Conservation (phyloP, 2,888 invertebrate species). For the Lasioglossum zephyrum region DNA sequence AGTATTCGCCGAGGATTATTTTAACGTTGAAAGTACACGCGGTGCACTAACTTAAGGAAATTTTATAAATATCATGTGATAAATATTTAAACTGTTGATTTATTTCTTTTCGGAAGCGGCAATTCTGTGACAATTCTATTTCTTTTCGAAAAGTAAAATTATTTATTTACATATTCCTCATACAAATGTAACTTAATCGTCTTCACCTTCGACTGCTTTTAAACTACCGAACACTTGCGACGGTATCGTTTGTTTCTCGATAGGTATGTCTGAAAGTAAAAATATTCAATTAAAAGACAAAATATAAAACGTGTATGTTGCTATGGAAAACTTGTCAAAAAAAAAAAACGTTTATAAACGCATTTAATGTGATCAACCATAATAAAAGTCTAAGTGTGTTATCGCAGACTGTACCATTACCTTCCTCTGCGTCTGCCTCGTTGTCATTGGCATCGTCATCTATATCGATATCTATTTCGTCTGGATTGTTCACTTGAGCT, state of each 20-base stretch:
- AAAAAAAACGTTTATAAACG: constrained; percentile 43
- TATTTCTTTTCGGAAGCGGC: constrained; percentile 13
- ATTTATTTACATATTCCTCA: constrained; percentile 43
- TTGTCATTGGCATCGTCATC: constrained; percentile 88
- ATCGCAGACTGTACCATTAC: constrained; percentile 69
- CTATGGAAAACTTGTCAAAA: constrained; percentile 30
- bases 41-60: constrained; percentile 7
- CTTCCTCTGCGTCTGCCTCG: constrained; percentile 85
- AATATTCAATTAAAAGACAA: constrained; percentile 17
- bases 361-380: constrained; percentile 35
- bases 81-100: constrained; percentile 34
- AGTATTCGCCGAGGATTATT: constrained; percentile 17
- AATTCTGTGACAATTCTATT: constrained; percentile 16
- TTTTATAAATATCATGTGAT: constrained; percentile 29
- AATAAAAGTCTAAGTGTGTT: constrained; percentile 44
- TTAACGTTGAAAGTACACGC: constrained; percentile 30
- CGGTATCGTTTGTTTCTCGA: constrained; percentile 94
- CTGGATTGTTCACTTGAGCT: constrained; percentile 91
- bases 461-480: constrained; percentile 94
- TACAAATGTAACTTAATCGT: constrained; percentile 51
- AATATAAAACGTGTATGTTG: constrained; percentile 23
- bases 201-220: constrained; percentile 78
- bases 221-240: constrained; percentile 96
- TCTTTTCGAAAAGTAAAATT: constrained; percentile 8
- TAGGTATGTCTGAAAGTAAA: constrained; percentile 86